phyloP scores from a whole-genome alignment of 1,140 invertebrate species.

The Penaeus japonicus region DNA sequence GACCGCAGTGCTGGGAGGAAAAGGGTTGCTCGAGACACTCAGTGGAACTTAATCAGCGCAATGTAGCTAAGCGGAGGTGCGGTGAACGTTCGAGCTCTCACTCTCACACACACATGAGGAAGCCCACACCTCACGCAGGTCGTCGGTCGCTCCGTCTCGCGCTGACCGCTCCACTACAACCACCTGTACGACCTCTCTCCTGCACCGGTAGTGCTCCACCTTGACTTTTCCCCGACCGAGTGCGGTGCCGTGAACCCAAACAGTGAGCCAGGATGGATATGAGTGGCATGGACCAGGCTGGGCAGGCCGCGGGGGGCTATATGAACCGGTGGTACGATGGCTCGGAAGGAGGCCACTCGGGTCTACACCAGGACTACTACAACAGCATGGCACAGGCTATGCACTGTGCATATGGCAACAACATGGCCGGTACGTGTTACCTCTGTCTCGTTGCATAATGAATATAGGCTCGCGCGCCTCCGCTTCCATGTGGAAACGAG shows the following conservation, averaged over 20 bases:
- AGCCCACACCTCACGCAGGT: conserved; percentile 17
- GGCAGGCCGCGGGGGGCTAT: conserved; percentile 51
- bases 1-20: conserved; percentile 1
- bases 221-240: conserved; percentile 30
- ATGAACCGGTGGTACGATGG: conserved; percentile 58
- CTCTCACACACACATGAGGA: conserved; percentile 39
- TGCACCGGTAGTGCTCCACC: not conserved
- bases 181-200: not conserved
- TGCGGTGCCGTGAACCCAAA: conserved; percentile 16
- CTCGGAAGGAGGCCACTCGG: conserved; percentile 49
- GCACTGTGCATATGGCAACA: conserved; percentile 58
- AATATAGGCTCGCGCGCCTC: not conserved
- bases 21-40: conserved; percentile 23
- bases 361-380: conserved; percentile 56
- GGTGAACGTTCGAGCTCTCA: conserved; percentile 23
- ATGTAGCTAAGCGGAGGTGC: conserved; percentile 28
- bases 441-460: not conserved
- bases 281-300: conserved; percentile 55
- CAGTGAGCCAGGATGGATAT: conserved; percentile 49
- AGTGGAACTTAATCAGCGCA: conserved; percentile 35
- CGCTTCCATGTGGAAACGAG: not conserved
- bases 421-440: conserved; percentile 55
- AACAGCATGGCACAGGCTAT: conserved; percentile 58
- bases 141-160: conserved; percentile 16
- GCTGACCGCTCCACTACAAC: not conserved